A percentile compares a stretch with the other conserved stretches of the same genome.
Evolutionary conservation across 2,888 invertebrate genomes (phyloP).

Genomic region (Drosophila helvetica): DNA sequence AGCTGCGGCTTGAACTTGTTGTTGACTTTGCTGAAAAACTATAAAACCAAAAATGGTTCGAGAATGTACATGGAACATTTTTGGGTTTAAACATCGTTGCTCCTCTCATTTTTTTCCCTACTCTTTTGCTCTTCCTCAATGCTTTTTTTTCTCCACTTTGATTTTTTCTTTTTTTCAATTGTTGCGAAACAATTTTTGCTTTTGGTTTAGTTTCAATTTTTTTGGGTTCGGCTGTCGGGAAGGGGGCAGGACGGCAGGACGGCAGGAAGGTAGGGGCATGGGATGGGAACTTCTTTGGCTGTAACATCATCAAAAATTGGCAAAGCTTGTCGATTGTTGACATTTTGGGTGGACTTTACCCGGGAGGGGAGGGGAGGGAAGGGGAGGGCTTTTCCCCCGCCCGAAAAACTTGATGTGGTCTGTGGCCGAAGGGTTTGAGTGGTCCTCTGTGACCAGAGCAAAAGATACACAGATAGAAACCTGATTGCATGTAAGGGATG

Average conservation of each 20-base stretch:
- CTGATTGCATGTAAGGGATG: conserved; percentile 29
- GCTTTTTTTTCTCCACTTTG: conserved; percentile 28
- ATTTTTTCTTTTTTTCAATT: conserved; percentile 59
- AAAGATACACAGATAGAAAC: conserved; percentile 15
- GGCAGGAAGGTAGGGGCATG: background rate
- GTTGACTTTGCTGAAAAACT: conserved; percentile 54
- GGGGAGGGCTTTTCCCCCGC: conserved; percentile 3
- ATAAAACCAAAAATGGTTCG: conserved; percentile 45
- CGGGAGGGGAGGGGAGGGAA: too few relatives aligned
- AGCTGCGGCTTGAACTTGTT: conserved; percentile 64
- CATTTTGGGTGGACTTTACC: conserved; percentile 54
- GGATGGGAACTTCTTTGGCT: conserved; percentile 34
- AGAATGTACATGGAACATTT: conserved; percentile 46
- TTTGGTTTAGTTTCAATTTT: conserved; percentile 40
- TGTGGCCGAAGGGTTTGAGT: conserved; percentile 13
- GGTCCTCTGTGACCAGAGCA: background rate
- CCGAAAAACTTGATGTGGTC: conserved; percentile 52
- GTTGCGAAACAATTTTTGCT: conserved; percentile 62
- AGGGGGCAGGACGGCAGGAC: conserved; percentile 34
- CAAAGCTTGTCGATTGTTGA: conserved; percentile 66
- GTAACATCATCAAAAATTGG: conserved; percentile 53
- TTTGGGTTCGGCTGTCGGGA: background rate
- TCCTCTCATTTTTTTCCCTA: conserved; percentile 15
- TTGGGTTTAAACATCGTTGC: conserved; percentile 24
- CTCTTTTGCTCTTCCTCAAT: conserved; percentile 1